Conservation (phyloP, 1,140 invertebrate species). For the Aphidius gifuensis region DNA sequence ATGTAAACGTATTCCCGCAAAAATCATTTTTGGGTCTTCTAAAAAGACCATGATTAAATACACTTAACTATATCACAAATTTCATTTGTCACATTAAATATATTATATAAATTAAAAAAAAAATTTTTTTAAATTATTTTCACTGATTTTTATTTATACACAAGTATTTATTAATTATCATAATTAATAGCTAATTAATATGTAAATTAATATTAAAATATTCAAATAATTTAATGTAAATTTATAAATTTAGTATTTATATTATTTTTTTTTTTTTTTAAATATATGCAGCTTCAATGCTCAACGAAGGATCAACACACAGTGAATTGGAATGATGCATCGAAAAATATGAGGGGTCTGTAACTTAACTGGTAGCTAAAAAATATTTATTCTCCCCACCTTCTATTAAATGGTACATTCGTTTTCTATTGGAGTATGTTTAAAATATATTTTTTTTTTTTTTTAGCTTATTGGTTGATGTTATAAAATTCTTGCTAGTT, state of each 20-base stretch:
- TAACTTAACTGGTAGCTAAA: slow-evolving; percentile 37
- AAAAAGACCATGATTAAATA: slow-evolving; percentile 51
- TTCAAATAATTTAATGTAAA: background rate
- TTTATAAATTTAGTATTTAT: background rate
- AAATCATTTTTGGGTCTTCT: slow-evolving; percentile 53
- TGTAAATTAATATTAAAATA: background rate
- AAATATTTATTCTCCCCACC: slow-evolving; percentile 39
- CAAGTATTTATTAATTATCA: background rate
- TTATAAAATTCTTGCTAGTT: slow-evolving; percentile 34
- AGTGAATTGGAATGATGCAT: slow-evolving; percentile 53
- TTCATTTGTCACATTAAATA: slow-evolving; percentile 39
- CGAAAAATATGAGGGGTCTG: slow-evolving; percentile 24
- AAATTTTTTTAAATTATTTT: too few relatives aligned
- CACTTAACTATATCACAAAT: slow-evolving; percentile 18
- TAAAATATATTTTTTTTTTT: background rate
- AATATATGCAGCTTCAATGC: slow-evolving; percentile 23
- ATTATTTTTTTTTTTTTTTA: too few relatives aligned
- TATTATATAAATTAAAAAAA: background rate
- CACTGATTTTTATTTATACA: too few relatives aligned
- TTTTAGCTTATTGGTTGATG: slow-evolving; percentile 31
- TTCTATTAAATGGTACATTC: background rate
- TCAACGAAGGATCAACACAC: slow-evolving; percentile 39
- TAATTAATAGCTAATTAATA: too few relatives aligned
- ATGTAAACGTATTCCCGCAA: slow-evolving; percentile 51
- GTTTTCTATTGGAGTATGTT: slow-evolving; percentile 37